Base-by-base conservation (phyloP, 1,140 invertebrate species). In the Gonioctena quinquepunctata region DNA sequence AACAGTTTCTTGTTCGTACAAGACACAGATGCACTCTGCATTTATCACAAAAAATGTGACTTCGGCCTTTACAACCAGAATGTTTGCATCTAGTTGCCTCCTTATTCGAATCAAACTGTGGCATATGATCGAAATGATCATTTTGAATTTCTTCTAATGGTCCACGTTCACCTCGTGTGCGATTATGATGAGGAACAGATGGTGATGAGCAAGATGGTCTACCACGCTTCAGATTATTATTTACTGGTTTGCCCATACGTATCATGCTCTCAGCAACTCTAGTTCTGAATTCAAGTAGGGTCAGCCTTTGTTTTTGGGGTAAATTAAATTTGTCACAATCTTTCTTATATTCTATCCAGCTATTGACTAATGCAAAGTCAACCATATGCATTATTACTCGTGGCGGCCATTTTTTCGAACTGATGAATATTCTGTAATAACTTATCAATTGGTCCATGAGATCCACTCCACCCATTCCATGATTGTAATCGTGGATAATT, bases 401-500 rank as follows among this genome's bases (percentile, higher is more conserved):
- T n/a, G 64, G 21, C 2, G 68, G 23, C 68, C 60, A 69, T 54
- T 69, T 69, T 65, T 57, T 69, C 7, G 60, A 69, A 8, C 48
- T 63, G 22, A 65, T 65, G 22, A 64, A 69, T 26, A 65, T 69
- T 28, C 68, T 3, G 64, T 69, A 69, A 16, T 22, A 56, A 13
- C 60, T 57, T 21, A 65, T 56, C 42, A 69, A 22, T 64, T 64
- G 60, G 56, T 69, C 68, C 13, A 56, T 2, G 11, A 33, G 19
- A 48, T 69, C 68, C 8, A 69, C 68, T 4, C 68, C 68, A 22
- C 68, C 61, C 68, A 69, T 69, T n/a, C 19, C 18, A 7, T 66
- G 19, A 74, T 68, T 68, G 26, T 71, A 71, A 6, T 56, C 8
- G 49, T 62, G 54, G 18, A 80, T 62, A 19, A 77, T 59, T 64